These are phyloP conservation scores for Tipula helvola DNA, from an alignment of 2,888 invertebrate genomes.

Conservation along the genomic window DNA sequence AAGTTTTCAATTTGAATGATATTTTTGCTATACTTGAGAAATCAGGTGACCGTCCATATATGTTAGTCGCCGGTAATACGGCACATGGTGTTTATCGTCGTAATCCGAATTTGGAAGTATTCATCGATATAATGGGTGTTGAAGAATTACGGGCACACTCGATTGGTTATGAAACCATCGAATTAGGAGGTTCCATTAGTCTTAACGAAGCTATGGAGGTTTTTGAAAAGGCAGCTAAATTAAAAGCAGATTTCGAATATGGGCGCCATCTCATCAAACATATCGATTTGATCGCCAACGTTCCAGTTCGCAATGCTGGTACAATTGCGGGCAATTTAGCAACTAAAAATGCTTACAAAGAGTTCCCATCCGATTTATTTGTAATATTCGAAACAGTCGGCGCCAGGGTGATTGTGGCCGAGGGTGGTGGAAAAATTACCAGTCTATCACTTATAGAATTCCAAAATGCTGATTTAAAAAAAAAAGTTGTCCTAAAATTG, in stretches of 20 bases:
- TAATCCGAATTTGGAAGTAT: constrained; percentile 30
- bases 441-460: constrained; percentile 39
- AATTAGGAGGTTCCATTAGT: constrained; percentile 39
- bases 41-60: constrained; percentile 39
- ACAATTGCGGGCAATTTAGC: constrained; percentile 52
- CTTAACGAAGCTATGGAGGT: constrained; percentile 36
- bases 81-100: constrained; percentile 49
- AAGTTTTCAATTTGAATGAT: constrained; percentile 37
- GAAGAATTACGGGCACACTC: constrained; percentile 38
- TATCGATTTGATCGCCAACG: constrained; percentile 40
- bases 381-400: constrained; percentile 33
- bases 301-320: constrained; percentile 24
- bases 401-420: constrained; percentile 31
- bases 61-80: constrained; percentile 64
- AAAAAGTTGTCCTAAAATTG: constrained; percentile 51
- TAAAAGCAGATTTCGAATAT: constrained; percentile 41
- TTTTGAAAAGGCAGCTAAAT: constrained; percentile 26
- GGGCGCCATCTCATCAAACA: constrained; percentile 48
- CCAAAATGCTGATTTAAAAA: constrained; percentile 46
- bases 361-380: constrained; percentile 52
- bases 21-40: constrained; percentile 40
- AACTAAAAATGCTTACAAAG: constrained; percentile 45
- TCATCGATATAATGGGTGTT: constrained; percentile 51
- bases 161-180: constrained; percentile 28
- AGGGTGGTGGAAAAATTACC: constrained; percentile 12